Evolutionary conservation across 2,888 invertebrate species (phyloP), one percentile per base, ranked within the genome.

Genomic region (Physocephala rufipes): DNA sequence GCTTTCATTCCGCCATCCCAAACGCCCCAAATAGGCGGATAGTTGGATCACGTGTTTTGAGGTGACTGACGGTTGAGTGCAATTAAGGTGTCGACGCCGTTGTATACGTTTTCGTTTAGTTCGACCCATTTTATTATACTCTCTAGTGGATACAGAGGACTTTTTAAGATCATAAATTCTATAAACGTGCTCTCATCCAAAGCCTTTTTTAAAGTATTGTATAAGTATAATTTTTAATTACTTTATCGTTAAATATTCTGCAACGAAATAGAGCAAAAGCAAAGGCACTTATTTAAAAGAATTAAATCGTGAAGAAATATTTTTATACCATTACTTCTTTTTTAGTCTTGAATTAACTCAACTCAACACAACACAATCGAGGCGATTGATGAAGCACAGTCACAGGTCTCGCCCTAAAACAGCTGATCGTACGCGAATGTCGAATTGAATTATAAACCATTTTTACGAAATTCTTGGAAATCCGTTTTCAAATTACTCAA

Each of bases 1-100:
- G 19, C 88, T 87, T 59, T 88, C 87, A 75, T 90, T 89, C 59
- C 84, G 84, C 88, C 92, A 90, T 65, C 89, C 88, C 74, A 88
- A 85, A 67, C 69, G 59, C 55, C 74, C 74, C 24, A 86, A 70
- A 51, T 78, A 77, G 16, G 75, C 74, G 55, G 79, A 80, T n/a
- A 84, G 78, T 66, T 74, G 66, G 1, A 74, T 68, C 59, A 76
- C 16, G 49, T 73, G 68, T 26, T 26, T 30, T 16, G 62, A 9
- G 15, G 15, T 13, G 16, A 55, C 43, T 51, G 55, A 28, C 15
- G 59, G 13, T 9, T 26, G 30, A 5, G n/a, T 9, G 1, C 45
- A 9, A 58, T 13, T 58, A 26, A 3, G 28, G 30, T 65, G 49
- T 63, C n/a, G 36, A 26, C 76, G 76, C 65, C 78, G 79, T 24